phyloP scores from a whole-genome alignment of 2,113 vertebrate species.

The Myotis lucifugus region DNA sequence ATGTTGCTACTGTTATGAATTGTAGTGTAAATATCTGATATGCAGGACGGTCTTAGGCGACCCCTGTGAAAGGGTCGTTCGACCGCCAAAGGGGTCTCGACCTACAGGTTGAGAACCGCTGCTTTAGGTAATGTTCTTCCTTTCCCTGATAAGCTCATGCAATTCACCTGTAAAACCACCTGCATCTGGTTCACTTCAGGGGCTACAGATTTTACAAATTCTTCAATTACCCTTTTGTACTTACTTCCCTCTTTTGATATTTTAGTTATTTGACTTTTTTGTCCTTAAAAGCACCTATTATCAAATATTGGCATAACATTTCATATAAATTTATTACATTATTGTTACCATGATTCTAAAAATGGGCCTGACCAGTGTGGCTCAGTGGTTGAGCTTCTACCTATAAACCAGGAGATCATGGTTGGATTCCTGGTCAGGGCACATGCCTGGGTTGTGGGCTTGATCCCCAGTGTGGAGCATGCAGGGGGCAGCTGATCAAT shows the following conservation, averaged over 20 bases:
- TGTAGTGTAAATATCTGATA: no score
- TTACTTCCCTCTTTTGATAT: not conserved
- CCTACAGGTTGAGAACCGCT: no score
- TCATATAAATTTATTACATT: not conserved
- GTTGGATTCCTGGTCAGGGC: not conserved
- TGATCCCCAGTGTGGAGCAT: not conserved
- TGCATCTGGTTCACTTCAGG: not conserved
- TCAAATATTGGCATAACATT: not conserved
- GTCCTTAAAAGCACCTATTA: not conserved
- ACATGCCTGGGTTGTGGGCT: not conserved
- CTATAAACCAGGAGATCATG: not conserved
- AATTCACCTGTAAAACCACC: not conserved
- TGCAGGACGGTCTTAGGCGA: no score
- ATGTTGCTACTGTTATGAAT: no score
- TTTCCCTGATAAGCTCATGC: not conserved
- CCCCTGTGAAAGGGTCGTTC: no score
- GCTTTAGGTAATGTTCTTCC: not conserved
- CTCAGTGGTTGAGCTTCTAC: not conserved
- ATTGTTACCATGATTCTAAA: not conserved
- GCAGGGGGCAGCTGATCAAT: not conserved
- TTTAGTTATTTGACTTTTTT: not conserved
- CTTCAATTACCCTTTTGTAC: not conserved
- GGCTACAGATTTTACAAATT: not conserved
- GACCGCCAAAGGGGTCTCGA: no score
- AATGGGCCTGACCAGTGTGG: not conserved